These are phyloP conservation scores for Spea bombifrons DNA, from an alignment of 2,113 vertebrate genomes.

Conservation along the genomic window DNA sequence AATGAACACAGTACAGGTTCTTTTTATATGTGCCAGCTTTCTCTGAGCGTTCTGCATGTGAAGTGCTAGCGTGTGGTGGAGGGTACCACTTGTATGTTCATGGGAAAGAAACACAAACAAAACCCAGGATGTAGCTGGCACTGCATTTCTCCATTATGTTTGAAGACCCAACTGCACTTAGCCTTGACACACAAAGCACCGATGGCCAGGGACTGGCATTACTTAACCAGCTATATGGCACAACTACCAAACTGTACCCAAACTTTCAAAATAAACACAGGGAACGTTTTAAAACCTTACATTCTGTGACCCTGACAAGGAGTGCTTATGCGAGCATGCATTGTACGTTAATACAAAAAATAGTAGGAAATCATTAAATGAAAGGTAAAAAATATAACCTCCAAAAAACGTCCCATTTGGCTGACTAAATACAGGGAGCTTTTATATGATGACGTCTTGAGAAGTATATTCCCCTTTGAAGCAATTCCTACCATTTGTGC, in stretches of 20 bases:
- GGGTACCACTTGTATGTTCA: slow-evolving; percentile 50
- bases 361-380: too few species aligned
- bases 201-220: slow-evolving; percentile 8
- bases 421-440: too few species aligned
- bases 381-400: too few species aligned
- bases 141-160: slow-evolving; percentile 12
- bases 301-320: neutral
- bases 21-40: slow-evolving; percentile 15
- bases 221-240: slow-evolving; percentile 1
- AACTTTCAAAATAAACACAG: neutral
- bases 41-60: neutral
- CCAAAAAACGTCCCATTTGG: too few species aligned
- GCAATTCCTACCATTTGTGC: too few species aligned
- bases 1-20: slow-evolving; percentile 19
- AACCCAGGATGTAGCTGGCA: slow-evolving; percentile 27
- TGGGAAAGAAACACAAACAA: slow-evolving; percentile 48
- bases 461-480: too few species aligned
- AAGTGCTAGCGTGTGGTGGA: slow-evolving; percentile 39
- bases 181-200: slow-evolving; percentile 27
- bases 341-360: too few species aligned
- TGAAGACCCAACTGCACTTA: slow-evolving; percentile 34
- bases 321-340: too few species aligned
- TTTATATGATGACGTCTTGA: too few species aligned
- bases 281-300: neutral
- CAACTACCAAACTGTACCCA: neutral